Conservation (phyloP, 2,113 vertebrate genomes). For the Poecile atricapillus region DNA sequence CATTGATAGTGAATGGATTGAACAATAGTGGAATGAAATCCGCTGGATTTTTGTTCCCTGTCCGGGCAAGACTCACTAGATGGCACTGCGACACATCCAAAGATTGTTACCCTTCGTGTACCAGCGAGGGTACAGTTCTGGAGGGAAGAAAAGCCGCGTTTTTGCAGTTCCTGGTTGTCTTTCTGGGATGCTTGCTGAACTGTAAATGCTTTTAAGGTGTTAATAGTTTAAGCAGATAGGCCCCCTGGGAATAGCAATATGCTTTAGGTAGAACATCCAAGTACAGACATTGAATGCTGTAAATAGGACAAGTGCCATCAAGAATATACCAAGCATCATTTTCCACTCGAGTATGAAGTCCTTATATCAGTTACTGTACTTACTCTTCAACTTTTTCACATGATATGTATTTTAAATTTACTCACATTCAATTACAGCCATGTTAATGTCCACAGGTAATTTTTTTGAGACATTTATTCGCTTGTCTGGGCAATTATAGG, state of each 20-base stretch:
- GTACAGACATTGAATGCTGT: neutral
- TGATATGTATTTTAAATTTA: neutral
- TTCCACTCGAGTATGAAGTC: neutral
- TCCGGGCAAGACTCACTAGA: neutral
- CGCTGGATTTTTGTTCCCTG: neutral
- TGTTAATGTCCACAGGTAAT: neutral
- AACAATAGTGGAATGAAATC: rapidly evolving
- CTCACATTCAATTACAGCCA: neutral
- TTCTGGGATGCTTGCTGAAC: neutral
- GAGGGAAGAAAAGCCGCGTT: neutral
- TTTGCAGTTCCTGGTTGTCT: neutral
- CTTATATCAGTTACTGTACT: neutral
- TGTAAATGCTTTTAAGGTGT: neutral
- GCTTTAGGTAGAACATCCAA: neutral
- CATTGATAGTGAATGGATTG: neutral
- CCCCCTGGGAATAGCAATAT: neutral
- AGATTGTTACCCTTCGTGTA: neutral
- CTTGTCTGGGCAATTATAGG: neutral
- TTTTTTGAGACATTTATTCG: neutral
- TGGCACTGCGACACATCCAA: neutral
- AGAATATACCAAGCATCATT: neutral
- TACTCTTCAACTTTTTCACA: neutral
- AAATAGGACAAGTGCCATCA: neutral
- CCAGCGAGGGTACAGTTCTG: rapidly evolving
- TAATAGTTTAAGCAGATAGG: neutral